phyloP scores from a whole-genome alignment of 2,888 invertebrate genomes.

The Stomorhina lunata region DNA sequence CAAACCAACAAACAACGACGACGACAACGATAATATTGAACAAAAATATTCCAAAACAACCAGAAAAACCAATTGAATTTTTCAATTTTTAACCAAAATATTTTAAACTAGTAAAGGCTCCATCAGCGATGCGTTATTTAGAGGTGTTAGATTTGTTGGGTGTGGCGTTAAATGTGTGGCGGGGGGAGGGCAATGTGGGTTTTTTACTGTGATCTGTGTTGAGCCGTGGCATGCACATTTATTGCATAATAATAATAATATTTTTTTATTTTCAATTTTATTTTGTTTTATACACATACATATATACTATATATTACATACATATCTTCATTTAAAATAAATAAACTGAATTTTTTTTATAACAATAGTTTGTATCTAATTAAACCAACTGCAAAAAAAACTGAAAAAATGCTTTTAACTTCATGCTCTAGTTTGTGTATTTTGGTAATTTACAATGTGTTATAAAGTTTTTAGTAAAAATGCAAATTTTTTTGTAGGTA shows the following conservation, averaged over 20 bases:
- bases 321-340: slow-evolving; percentile 12
- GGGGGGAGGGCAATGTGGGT: neutral
- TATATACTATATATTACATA: neutral
- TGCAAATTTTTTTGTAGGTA: neutral
- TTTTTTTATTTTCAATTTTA: neutral
- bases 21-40: neutral
- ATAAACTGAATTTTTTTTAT: slow-evolving; percentile 28
- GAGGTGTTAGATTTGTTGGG: neutral
- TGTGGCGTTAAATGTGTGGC: neutral
- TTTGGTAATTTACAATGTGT: slow-evolving; percentile 39
- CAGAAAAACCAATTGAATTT: slow-evolving; percentile 42
- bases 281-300: neutral
- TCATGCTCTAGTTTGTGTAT: slow-evolving; percentile 46
- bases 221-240: slow-evolving; percentile 40
- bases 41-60: neutral
- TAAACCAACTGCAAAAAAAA: neutral
- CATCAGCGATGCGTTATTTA: slow-evolving; percentile 12
- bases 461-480: neutral
- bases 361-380: slow-evolving; percentile 17
- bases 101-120: slow-evolving; percentile 16
- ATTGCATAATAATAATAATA: slow-evolving; percentile 49
- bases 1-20: neutral
- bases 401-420: slow-evolving; percentile 17
- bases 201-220: slow-evolving; percentile 17
- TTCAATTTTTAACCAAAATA: neutral